Conservation (phyloP, 2,113 vertebrate genomes). For the Arothron firmamentum region DNA sequence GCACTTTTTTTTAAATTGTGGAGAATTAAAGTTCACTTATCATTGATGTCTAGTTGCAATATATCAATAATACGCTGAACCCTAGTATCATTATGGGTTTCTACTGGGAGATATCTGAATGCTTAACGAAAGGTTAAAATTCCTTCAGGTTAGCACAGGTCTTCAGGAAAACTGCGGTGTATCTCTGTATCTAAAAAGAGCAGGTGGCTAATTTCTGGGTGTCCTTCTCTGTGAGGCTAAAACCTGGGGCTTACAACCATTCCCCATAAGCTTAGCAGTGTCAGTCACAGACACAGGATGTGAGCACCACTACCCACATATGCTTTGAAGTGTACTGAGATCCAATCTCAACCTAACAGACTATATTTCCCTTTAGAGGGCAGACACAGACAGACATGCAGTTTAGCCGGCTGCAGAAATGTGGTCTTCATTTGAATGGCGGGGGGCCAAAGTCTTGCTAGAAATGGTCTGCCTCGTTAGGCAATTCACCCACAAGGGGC, state of each 20-base stretch:
- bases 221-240: slow-evolving; percentile 16
- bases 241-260: slow-evolving; percentile 46
- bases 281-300: slow-evolving; percentile 71
- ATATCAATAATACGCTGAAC: slow-evolving; percentile 46
- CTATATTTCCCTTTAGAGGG: slow-evolving; percentile 56
- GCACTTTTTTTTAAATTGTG: slow-evolving; percentile 61
- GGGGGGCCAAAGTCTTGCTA: slow-evolving; percentile 66
- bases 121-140: slow-evolving; percentile 48
- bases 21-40: slow-evolving; percentile 51
- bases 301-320: slow-evolving; percentile 54
- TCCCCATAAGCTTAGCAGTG: slow-evolving; percentile 49
- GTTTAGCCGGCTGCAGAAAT: slow-evolving; percentile 66
- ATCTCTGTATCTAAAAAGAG: slow-evolving; percentile 18
- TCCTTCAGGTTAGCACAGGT: slow-evolving; percentile 21
- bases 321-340: slow-evolving; percentile 65
- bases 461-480: slow-evolving; percentile 71
- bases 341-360: slow-evolving; percentile 58
- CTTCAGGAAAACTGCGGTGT: slow-evolving; percentile 12
- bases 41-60: slow-evolving; percentile 60
- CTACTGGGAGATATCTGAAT: slow-evolving; percentile 23
- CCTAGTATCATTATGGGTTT: slow-evolving; percentile 17
- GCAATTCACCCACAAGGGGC: slow-evolving; percentile 61
- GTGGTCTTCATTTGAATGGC: slow-evolving; percentile 73
- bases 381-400: slow-evolving; percentile 53
- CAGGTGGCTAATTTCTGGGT: slow-evolving; percentile 46